phyloP scores from a whole-genome alignment of 2,797 vertebrate species.

The Bovichtus diacanthus region DNA sequence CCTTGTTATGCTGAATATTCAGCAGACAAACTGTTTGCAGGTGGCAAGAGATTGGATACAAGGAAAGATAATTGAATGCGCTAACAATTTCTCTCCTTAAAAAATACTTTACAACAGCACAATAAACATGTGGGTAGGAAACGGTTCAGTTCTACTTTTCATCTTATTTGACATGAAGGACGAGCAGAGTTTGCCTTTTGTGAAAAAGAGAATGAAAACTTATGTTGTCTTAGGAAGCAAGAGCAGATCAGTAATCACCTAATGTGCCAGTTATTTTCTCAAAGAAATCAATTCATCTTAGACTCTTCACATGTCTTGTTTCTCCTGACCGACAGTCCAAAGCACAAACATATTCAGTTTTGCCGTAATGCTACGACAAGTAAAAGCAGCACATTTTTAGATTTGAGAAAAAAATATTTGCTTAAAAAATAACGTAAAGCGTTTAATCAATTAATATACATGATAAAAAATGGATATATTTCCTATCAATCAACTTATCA shows the following conservation, averaged over 20 bases:
- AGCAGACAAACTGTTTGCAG: slow-evolving; percentile 46
- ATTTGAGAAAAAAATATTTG: background rate
- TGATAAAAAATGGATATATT: background rate
- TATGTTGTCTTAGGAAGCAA: background rate
- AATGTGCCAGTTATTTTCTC: background rate
- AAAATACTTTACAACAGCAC: slow-evolving; percentile 15
- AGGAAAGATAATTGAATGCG: slow-evolving; percentile 44
- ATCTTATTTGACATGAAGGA: background rate
- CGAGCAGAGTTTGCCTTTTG: background rate
- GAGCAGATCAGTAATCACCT: background rate
- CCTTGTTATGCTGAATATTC: slow-evolving; percentile 66
- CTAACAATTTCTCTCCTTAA: slow-evolving; percentile 12
- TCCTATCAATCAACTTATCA: background rate
- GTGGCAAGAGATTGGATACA: slow-evolving; percentile 52
- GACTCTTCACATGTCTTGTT: background rate
- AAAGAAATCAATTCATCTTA: background rate
- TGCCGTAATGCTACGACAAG: background rate
- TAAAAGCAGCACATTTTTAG: background rate
- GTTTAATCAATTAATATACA: background rate
- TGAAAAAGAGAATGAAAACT: background rate
- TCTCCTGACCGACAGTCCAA: background rate
- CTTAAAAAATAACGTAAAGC: background rate
- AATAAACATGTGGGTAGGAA: background rate
- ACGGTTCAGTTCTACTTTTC: background rate
- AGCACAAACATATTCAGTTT: background rate